Evolutionary conservation across 2,113 vertebrate species (phyloP), one percentile per base, ranked within the genome.

Genomic region (Hemiprocne comata): DNA sequence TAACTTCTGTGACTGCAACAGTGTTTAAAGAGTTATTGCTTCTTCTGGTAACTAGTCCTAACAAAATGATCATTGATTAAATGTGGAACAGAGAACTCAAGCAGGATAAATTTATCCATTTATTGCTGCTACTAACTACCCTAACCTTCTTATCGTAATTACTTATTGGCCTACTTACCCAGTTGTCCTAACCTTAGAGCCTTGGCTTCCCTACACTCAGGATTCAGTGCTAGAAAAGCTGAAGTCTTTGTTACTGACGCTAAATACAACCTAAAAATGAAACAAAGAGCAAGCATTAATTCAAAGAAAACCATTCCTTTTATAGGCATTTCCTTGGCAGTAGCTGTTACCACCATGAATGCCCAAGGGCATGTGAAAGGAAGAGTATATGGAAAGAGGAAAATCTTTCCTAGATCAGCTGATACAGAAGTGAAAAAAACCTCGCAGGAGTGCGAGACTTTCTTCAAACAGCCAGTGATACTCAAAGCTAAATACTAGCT

Each of bases 61-160:
- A 72, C 69, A 87, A 91, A 93, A 76, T 4, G 3, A 53, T 62
- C 17, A 38, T 53, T 36, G 23, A 61, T 20, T 57, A 90, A 78
- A 96, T 89, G 46, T 86, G 93, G 92, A 96, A 89, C 69, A 54
- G 74, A 93, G 76, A 90, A 94, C 48, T 62, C 83, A 92, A 78
- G 86, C 12, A 93, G 80, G 83, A 72, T 89, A 92, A 85, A 73
- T 94, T 89, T 65, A 78, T 83, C 58, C 77, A 79, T 85, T 93
- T 93, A 87, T 94, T 87, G 46, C 80, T 92, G 62, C 50, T 87
- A 79, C 89, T 75, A 94, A 90, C 96, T 90, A 94, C 58, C 44
- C 36, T 95, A 95, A 93, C 85, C 96, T 93, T 95, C 95, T 95
- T 96, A 96, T 70, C 88, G 38, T 96, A 97, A 97, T 96, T 93